phyloP scores from a whole-genome alignment of 2,797 vertebrate species.

The Acropternis orthonyx region DNA sequence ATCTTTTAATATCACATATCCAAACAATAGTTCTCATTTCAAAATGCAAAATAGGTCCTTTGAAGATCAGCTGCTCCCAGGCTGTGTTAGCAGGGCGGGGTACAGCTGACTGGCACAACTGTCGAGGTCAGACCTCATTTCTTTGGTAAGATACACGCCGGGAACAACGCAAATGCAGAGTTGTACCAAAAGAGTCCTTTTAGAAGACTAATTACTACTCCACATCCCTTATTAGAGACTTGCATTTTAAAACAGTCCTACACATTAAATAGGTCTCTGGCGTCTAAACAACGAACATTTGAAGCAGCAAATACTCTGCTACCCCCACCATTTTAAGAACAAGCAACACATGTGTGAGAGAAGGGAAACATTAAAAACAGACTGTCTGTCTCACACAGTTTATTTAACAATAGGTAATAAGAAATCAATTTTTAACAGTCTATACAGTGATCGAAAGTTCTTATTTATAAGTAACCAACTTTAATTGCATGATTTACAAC shows the following conservation, averaged over 20 bases:
- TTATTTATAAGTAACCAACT: conserved; percentile 87
- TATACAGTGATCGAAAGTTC: conserved; percentile 88
- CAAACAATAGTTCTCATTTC: conserved; percentile 57
- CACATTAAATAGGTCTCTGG: conserved; percentile 87
- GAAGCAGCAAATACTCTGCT: conserved; percentile 51
- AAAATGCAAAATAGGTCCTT: conserved; percentile 49
- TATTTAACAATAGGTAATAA: conserved; percentile 89
- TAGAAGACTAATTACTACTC: conserved; percentile 34
- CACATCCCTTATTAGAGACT: conserved; percentile 51
- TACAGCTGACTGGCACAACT: conserved; percentile 21
- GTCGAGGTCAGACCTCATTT: conserved; percentile 12
- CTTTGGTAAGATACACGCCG: conserved; percentile 47
- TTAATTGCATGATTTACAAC: conserved; percentile 88
- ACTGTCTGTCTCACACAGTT: conserved; percentile 85
- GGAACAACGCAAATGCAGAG: conserved; percentile 1
- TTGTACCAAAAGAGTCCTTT: conserved; percentile 38
- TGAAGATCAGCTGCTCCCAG: conserved; percentile 19
- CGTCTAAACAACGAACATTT: conserved; percentile 79
- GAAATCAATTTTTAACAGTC: conserved; percentile 87
- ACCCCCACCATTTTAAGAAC: background rate
- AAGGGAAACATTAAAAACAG: conserved; percentile 70
- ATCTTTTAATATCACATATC: conserved; percentile 56
- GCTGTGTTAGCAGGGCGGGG: background rate
- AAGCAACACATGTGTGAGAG: conserved; percentile 50
- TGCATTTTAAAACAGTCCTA: conserved; percentile 85